Conservation (phyloP, 2,797 vertebrate species). For the Characodon lateralis region DNA sequence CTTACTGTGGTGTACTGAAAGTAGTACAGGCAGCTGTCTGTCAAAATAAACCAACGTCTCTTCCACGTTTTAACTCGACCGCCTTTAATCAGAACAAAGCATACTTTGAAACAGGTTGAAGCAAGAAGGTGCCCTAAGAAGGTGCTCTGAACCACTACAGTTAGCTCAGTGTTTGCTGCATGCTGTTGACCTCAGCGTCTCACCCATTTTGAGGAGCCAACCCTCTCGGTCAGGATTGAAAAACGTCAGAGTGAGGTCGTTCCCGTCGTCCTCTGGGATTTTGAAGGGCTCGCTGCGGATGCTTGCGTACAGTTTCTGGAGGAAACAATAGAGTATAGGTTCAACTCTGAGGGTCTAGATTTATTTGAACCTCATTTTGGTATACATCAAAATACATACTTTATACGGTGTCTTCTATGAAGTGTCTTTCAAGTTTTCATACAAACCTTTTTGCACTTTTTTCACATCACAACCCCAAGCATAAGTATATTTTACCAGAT, state of each 20-base stretch:
- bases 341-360: not conserved
- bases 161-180: not conserved
- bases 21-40: slow-evolving; percentile 95
- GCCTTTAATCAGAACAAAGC: slow-evolving; percentile 72
- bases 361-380: not conserved
- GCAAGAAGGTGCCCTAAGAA: not conserved
- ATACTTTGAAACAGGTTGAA: fast-evolving
- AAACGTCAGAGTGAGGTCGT: slow-evolving; percentile 93
- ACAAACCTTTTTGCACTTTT: too few relatives aligned
- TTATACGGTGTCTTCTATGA: too few relatives aligned
- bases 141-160: too few relatives aligned
- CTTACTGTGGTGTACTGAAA: slow-evolving; percentile 94
- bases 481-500: too few relatives aligned
- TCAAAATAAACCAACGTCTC: slow-evolving; percentile 96
- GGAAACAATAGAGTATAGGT: not conserved
- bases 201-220: slow-evolving; percentile 95
- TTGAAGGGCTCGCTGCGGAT: slow-evolving; percentile 94
- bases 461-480: too few relatives aligned
- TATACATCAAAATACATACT: not conserved
- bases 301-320: slow-evolving; percentile 90
- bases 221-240: slow-evolving; percentile 94
- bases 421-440: too few relatives aligned
- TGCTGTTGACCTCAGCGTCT: slow-evolving; percentile 25
- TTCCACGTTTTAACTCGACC: slow-evolving; percentile 98
- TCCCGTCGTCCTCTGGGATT: slow-evolving; percentile 92